These are phyloP conservation scores for Philereme vetulata DNA, from an alignment of 2,888 invertebrate species.

Conservation along the genomic window DNA sequence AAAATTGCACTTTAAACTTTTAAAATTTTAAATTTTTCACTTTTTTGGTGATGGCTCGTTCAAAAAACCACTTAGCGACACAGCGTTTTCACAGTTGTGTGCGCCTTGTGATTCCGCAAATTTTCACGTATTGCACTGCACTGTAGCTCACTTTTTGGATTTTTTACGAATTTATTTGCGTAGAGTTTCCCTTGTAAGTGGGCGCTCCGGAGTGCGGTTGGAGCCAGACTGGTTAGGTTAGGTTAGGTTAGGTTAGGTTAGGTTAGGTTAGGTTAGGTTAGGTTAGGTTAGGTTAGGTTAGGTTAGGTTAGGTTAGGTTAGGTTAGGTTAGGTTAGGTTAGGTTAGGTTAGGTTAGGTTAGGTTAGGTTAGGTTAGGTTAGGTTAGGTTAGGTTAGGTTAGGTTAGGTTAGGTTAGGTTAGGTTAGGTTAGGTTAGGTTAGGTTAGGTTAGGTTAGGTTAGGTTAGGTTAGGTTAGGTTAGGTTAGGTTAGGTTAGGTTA, in stretches of 20 bases:
- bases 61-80: no score
- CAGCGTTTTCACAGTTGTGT: no score
- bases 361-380: constrained; percentile 23
- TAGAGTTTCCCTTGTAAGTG: no score
- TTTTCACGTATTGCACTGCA: no score
- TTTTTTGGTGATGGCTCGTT: no score
- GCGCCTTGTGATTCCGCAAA: no score
- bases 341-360: constrained; percentile 21
- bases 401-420: constrained; percentile 17
- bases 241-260: constrained; percentile 25
- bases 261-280: constrained; percentile 24
- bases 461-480: constrained; percentile 21
- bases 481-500: constrained; percentile 25
- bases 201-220: no score
- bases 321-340: constrained; percentile 19
- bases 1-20: no score
- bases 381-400: constrained; percentile 23
- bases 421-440: constrained; percentile 16
- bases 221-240: no score
- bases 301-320: constrained; percentile 13
- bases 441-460: constrained; percentile 16
- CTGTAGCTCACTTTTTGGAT: no score
- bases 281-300: constrained; percentile 22
- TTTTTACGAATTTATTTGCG: no score
- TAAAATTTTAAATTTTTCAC: no score